A percentile compares a stretch with the other conserved stretches of the same genome.
Evolutionary conservation across 2,797 vertebrate genomes (phyloP).

Genomic region (Protosalanx chinensis): DNA sequence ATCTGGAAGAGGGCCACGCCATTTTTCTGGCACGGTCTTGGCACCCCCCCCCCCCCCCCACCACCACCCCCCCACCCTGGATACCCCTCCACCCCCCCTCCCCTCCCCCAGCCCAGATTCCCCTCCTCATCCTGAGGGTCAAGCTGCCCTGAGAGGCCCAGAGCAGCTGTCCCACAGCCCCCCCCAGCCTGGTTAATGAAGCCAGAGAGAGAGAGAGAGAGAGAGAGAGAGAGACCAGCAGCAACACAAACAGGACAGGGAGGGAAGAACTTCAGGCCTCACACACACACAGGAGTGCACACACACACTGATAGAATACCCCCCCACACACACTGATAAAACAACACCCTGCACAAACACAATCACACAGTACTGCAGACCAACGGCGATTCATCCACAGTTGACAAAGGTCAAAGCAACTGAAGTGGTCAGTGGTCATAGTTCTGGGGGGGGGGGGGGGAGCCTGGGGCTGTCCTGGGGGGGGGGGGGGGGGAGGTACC

Average conservation of each 20-base stretch:
- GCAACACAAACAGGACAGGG: constrained; percentile 45
- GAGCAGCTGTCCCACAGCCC: constrained; percentile 73
- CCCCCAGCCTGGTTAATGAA: constrained; percentile 72
- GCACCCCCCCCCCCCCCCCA: constrained; percentile 63
- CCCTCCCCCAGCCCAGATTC: constrained; percentile 30
- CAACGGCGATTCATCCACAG: constrained; percentile 22
- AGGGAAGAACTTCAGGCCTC: constrained; percentile 22
- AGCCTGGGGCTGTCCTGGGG: too few species aligned
- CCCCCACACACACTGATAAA: constrained; percentile 2
- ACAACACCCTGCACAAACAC: not conserved
- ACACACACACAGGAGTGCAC: constrained; percentile 9
- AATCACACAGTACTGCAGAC: constrained; percentile 21
- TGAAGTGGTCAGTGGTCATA: not conserved
- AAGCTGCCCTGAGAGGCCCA: constrained; percentile 59
- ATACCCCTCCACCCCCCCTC: constrained; percentile 29
- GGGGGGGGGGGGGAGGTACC: not conserved
- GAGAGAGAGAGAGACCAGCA: constrained; percentile 20
- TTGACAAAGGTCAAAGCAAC: not conserved
- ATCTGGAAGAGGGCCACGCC: constrained; percentile 71
- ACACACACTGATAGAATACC: constrained; percentile 21
- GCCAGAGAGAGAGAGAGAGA: too few species aligned
- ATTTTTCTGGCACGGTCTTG: constrained; percentile 66
- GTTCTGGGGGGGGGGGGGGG: not conserved
- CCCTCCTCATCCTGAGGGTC: constrained; percentile 41
- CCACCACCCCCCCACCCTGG: constrained; percentile 36